phyloP scores from a whole-genome alignment of 1,140 invertebrate genomes.

The Diorhabda sublineata region DNA sequence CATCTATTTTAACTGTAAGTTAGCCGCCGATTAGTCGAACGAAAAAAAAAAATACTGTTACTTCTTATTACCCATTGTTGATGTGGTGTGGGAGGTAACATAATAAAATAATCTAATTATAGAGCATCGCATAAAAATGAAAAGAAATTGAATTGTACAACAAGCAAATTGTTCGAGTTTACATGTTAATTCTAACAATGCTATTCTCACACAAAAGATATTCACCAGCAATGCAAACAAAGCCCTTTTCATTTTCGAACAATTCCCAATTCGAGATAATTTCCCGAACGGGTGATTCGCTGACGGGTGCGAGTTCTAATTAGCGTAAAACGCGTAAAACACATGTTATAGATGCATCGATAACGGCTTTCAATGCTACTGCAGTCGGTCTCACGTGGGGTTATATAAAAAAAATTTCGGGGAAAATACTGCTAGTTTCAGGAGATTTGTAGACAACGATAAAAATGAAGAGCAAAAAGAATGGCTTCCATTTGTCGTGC shows the following conservation, averaged over 20 bases:
- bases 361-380: constrained; percentile 6
- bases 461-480: no score
- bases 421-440: no score
- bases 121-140: not conserved
- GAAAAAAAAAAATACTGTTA: no score
- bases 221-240: constrained; percentile 1
- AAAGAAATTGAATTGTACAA: not conserved
- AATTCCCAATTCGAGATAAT: not conserved
- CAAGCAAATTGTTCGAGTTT: not conserved
- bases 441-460: no score
- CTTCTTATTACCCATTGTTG: not conserved
- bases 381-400: not conserved
- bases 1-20: no score
- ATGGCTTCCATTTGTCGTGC: no score
- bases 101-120: not conserved
- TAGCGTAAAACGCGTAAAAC: constrained; percentile 13
- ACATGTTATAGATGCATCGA: constrained; percentile 13
- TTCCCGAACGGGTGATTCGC: constrained; percentile 2
- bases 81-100: not conserved
- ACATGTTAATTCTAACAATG: not conserved
- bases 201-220: not conserved
- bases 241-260: not conserved
- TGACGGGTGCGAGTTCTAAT: constrained; percentile 8
- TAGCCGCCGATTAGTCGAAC: no score
- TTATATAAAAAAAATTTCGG: no score